A percentile compares a stretch with the other conserved stretches of the same genome.
These are phyloP conservation scores for Melanotaenia maccullochi DNA, from an alignment of 2,797 vertebrate species.

Conservation along the genomic window DNA sequence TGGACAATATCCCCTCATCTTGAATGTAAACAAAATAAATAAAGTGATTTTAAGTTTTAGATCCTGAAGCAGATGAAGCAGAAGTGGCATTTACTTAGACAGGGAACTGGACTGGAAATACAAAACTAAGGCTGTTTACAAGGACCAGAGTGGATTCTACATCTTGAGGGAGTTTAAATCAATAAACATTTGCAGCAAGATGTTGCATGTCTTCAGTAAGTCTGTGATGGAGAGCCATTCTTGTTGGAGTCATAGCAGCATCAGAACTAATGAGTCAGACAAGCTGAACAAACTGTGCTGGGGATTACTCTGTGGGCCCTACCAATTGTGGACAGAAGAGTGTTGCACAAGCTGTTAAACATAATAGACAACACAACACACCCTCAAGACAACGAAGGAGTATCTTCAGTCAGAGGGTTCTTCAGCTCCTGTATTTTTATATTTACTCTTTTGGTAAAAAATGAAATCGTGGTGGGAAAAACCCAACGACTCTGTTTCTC, in stretches of 20 bases:
- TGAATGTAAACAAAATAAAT: neutral
- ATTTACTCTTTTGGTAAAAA: no score
- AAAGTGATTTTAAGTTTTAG: neutral
- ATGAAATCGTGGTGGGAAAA: no score
- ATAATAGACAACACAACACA: neutral
- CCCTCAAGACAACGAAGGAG: neutral
- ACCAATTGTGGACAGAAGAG: neutral
- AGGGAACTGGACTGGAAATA: neutral
- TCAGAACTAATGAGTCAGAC: neutral
- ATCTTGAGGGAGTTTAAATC: neutral
- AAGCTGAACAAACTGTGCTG: neutral
- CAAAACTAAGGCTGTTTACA: neutral
- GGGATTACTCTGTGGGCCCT: neutral
- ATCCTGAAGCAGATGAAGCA: neutral
- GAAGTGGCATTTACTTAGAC: neutral
- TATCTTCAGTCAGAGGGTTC: neutral
- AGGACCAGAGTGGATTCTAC: neutral
- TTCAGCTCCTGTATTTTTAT: neutral
- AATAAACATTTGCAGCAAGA: neutral
- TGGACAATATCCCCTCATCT: neutral
- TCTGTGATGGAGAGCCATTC: neutral
- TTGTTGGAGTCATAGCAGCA: neutral
- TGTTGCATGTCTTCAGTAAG: neutral
- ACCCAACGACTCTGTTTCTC: neutral
- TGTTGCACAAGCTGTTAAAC: neutral